Base-by-base conservation (phyloP, 1,140 invertebrate genomes). In the Heliconius eleuchia region DNA sequence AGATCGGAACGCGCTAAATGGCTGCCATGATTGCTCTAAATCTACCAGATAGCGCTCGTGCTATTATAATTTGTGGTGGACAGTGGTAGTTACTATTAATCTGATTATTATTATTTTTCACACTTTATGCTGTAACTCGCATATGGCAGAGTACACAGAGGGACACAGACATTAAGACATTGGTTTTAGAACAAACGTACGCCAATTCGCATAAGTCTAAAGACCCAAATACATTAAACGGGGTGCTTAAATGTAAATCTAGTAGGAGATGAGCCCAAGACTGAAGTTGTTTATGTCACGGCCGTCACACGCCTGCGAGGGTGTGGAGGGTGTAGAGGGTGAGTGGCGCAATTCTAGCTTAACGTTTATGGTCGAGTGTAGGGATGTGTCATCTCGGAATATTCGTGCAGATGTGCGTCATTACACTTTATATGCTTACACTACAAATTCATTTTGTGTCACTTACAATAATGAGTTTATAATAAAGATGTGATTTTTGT, bases 11-110 rank as follows among this genome's bases (percentile, higher is more conserved):
- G 74, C 74, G 52, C 6, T 60, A 75, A 75, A 60, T 75, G 39
- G 74, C n/a, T 27, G n/a, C n/a, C 55, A 75, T 75, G 74, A 75
- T 75, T 75, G 74, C 55, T 13, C 60, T 37, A 66, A 75, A 75
- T 66, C 37, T n/a, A 23, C 34, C n/a, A 55, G 13, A 66, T 66
- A 66, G n/a, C 13, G 27, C 23, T 23, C 60, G 13, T n/a, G 60
- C 60, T 66, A 5, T 27, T 66, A 66, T 66, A 66, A 66, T 30
- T 66, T 30, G 60, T 66, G 23, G 60, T 27, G 27, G 27, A 5
- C 60, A 66, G 11, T 30, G 34, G 34, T 37, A 37, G 34, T 34
- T 37, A 37, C 4, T 37, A 37, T 37, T 37, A 6, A 37, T 37
- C 34, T 37, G 6, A 37, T 6, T 34, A 37, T 37, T 37, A 37